Percentiles rank a stretch among this genome's conserved stretches.
Evolutionary conservation across 2,888 invertebrate species (phyloP).

Genomic region (Dryadula phaetusa): DNA sequence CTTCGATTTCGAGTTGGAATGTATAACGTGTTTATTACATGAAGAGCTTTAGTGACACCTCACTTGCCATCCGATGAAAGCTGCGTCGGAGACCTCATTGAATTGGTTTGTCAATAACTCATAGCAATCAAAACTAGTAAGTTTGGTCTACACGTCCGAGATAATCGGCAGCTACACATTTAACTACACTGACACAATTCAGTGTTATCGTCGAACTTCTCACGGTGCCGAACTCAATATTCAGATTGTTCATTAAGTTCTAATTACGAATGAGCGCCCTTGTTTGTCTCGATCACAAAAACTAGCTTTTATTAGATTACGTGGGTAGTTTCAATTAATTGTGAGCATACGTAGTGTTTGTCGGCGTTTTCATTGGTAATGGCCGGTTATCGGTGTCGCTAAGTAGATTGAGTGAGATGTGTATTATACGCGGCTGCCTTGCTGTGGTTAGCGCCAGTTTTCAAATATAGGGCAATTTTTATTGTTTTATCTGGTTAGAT

Average conservation of each 20-base stretch:
- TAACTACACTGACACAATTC: constrained; percentile 84
- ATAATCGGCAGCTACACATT: constrained; percentile 82
- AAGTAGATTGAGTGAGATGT: constrained; percentile 78
- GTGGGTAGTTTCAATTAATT: constrained; percentile 84
- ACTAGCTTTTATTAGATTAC: constrained; percentile 84
- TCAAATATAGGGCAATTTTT: constrained; percentile 50
- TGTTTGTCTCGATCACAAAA: constrained; percentile 82
- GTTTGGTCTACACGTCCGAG: constrained; percentile 66
- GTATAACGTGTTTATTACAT: constrained; percentile 63
- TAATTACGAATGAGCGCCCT: constrained; percentile 83
- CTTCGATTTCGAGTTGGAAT: constrained; percentile 75
- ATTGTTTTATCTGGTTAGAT: constrained; percentile 53
- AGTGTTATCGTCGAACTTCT: constrained; percentile 81
- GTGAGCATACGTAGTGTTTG: constrained; percentile 74
- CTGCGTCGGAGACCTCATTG: constrained; percentile 56
- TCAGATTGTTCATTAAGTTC: constrained; percentile 82
- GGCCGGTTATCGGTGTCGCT: constrained; percentile 79
- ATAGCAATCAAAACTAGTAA: constrained; percentile 76
- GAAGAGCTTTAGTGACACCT: constrained; percentile 57
- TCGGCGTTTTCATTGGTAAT: constrained; percentile 78
- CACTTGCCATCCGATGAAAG: constrained; percentile 48
- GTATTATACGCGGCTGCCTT: constrained; percentile 64
- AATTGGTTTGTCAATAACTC: constrained; percentile 68
- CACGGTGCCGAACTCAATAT: constrained; percentile 82
- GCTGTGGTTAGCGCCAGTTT: constrained; percentile 62